These are phyloP conservation scores for Pristionchus maxplancki DNA, from an alignment of 2,888 invertebrate genomes.

Conservation along the genomic window DNA sequence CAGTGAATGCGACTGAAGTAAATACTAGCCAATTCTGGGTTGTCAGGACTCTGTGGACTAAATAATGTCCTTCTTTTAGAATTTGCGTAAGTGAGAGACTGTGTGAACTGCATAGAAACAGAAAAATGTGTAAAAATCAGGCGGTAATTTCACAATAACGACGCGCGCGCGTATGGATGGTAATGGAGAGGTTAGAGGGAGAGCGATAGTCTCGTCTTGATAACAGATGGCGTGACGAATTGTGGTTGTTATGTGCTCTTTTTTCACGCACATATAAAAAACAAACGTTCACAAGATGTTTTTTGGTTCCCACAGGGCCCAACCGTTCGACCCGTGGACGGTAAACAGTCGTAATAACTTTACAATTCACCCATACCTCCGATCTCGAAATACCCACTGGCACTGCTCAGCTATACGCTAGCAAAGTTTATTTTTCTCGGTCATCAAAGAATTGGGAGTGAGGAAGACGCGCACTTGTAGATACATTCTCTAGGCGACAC, in stretches of 20 bases:
- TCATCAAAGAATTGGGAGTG: too few relatives aligned
- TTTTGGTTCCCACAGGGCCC: too few relatives aligned
- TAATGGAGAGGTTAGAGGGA: background rate
- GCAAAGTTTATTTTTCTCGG: too few relatives aligned
- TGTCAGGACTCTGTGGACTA: background rate
- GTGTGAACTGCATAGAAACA: background rate
- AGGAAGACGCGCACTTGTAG: too few relatives aligned
- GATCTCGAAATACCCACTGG: too few relatives aligned
- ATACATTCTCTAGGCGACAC: too few relatives aligned
- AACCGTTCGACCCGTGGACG: too few relatives aligned
- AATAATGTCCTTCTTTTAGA: background rate
- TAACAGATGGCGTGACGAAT: background rate
- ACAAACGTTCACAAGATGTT: background rate
- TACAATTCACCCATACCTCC: too few relatives aligned
- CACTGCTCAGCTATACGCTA: too few relatives aligned
- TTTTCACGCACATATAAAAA: background rate
- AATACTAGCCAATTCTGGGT: background rate
- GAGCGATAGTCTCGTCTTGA: background rate
- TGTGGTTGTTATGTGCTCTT: background rate
- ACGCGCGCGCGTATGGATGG: background rate
- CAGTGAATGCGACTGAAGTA: background rate
- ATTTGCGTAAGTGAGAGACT: background rate
- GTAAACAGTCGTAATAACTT: too few relatives aligned
- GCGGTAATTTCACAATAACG: background rate
- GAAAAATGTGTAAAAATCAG: background rate